Conservation (phyloP, 2,888 invertebrate species). For the Eudemis profundana region DNA sequence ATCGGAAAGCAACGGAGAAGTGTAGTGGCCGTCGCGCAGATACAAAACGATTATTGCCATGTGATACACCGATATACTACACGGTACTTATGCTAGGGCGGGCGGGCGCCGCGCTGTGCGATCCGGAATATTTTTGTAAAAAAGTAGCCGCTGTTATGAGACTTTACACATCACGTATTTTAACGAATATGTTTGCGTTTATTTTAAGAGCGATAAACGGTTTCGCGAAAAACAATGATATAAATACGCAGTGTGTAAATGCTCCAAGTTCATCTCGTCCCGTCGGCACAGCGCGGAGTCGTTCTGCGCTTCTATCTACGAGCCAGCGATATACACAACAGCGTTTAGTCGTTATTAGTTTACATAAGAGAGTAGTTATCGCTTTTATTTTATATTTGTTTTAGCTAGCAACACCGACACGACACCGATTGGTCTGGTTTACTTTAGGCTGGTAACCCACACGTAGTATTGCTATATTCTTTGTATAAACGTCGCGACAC, state of each 20-base stretch:
- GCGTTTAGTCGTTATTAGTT: conserved; percentile 60
- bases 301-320: conserved; percentile 23
- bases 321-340: conserved; percentile 63
- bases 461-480: conserved; percentile 75
- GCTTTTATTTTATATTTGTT: conserved; percentile 53
- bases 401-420: conserved; percentile 76
- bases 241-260: conserved; percentile 3
- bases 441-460: conserved; percentile 65
- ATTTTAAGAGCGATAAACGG: no score
- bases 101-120: conserved; percentile 9
- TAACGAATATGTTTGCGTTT: no score
- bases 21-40: conserved; percentile 42
- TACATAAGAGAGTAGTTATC: conserved; percentile 58
- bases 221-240: neutral
- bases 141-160: neutral
- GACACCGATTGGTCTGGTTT: conserved; percentile 80
- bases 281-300: neutral
- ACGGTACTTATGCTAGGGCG: conserved; percentile 29
- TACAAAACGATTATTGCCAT: conserved; percentile 63
- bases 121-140: neutral
- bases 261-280: neutral
- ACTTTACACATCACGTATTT: neutral
- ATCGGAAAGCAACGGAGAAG: conserved; percentile 43
- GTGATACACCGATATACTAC: conserved; percentile 63
- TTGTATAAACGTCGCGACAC: conserved; percentile 46